These are phyloP conservation scores for Lucilia cuprina DNA, from an alignment of 1,140 invertebrate genomes.

Conservation along the genomic window DNA sequence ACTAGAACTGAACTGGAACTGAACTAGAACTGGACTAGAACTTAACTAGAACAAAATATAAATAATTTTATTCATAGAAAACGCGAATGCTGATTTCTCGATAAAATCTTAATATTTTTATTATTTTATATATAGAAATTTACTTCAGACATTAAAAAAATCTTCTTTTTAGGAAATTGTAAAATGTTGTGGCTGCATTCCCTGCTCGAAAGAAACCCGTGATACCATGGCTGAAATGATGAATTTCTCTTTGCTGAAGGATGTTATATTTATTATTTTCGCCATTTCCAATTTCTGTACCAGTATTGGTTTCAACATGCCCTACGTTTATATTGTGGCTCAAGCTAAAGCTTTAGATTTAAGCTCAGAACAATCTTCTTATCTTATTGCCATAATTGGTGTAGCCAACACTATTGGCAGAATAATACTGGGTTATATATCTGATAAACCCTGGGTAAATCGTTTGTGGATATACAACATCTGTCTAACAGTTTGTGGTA, in stretches of 20 bases:
- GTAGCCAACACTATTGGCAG: constrained; percentile 87
- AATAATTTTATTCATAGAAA: no score
- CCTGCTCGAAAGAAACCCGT: constrained; percentile 67
- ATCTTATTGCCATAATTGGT: constrained; percentile 81
- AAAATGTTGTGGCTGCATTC: constrained; percentile 64
- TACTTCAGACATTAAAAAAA: no score
- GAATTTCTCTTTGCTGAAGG: constrained; percentile 81
- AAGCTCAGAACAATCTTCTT: constrained; percentile 67
- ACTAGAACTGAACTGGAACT: no score
- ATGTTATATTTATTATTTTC: constrained; percentile 90
- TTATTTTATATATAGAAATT: no score
- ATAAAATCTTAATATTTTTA: no score
- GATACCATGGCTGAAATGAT: constrained; percentile 83
- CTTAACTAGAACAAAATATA: no score
- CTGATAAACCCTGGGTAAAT: constrained; percentile 89
- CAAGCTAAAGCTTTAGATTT: constrained; percentile 71
- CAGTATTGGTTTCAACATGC: constrained; percentile 95
- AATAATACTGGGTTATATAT: constrained; percentile 82
- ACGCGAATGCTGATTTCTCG: no score
- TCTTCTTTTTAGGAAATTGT: constrained; percentile 47
- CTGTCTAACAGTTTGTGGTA: constrained; percentile 82
- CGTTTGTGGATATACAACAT: constrained; percentile 87
- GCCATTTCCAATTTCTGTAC: constrained; percentile 93
- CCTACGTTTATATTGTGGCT: constrained; percentile 83
- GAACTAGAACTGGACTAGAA: no score